Base-by-base conservation (phyloP, 2,113 vertebrate genomes). In the Nesoenas mayeri region DNA sequence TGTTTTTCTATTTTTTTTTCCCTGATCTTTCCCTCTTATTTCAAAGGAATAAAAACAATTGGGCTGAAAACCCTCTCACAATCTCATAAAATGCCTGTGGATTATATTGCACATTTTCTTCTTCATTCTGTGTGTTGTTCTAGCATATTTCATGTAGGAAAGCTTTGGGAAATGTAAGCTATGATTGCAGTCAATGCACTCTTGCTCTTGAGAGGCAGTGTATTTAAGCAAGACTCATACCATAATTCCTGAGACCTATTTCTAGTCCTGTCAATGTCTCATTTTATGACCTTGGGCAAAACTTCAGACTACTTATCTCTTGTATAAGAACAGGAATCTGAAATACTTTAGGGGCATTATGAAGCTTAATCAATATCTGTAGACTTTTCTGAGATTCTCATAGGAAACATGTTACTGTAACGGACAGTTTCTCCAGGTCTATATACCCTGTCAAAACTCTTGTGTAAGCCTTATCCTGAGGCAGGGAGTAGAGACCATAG, bases 281-380 rank as follows among this genome's bases (percentile, higher is more conserved):
- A 36, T 80, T 84, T 88, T 93, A 58, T 79, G 77, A 96, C 90
- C 85, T 91, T 84, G 61, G 61, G 36, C 53, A 67, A 81, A 88
- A 94, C 9, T 94, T 95, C 92, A 69, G 73, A 38, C 56, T 79
- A 42, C 47, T 74, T 32, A 31, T 71, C 56, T 48, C 15, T 73
- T 85, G 70, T 21, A 38, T 4, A 78, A 80, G 56, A 80, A 51
- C 15, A 87, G 77, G 86, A 94, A 75, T 87, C 40, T 53, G 47
- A 91, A 42, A 48, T 84, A 26, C 32, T 88, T 93, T 29, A 40
- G 53, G 28, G n/a, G 29, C 22, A 53, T 81, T 86, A 61, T 67
- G 65, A 92, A 67, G 20, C 36, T 94, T 92, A 71, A 80, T 80
- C 81, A 80, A 61, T 88, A 92, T 50, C 64, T 65, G 26, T 74